Base-by-base conservation (phyloP, 92 coral and sea anemone genomes). In the Porites cylindrica region DNA sequence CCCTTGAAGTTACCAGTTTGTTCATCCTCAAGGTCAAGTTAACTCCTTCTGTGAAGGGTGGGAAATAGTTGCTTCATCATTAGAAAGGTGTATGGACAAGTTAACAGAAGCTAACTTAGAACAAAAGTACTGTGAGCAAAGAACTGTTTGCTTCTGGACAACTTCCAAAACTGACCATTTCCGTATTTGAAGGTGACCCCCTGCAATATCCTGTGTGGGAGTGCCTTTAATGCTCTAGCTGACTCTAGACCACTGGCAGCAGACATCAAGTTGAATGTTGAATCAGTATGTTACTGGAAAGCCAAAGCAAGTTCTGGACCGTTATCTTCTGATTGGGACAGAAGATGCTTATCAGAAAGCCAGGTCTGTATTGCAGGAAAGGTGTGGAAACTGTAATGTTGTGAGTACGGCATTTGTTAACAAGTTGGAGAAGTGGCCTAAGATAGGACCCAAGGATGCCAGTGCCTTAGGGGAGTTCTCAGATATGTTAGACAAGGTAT, bases 221-320 rank as follows among this genome's bases (percentile, higher is more conserved):
- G 82, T 79, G 83, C 93, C 47, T 92, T 92, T 51, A 63, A 81
- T 70, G 90, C 90, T 78, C 81, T 85, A 14, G 38, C 81, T 43
- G 93, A 85, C 67, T 81, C 81, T 14, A 89, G 72, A 24, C 85
- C 78, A 7, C 62, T 86, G 88, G 91, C 85, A 51, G 85, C 95
- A 61, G 81, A 92, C 63, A 86, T 85, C 1, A 92, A 92, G 68
- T 82, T 89, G 80, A 92, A 90, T 82, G 54, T 68, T 92, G 70
- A 85, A 75, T 63, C 95, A 92, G 70, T 85, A 75, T 83, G 91
- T 92, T 8, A 3, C 91, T 29, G 91, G 91, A 70, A 90, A 82
- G 54, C 88, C 93, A 18, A 89, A 81, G 53, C 89, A 90, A 79
- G 86, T 77, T 24, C 78, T 90, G 32, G 90, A 90, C 7, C 85